Conservation (phyloP, 1,140 invertebrate species). For the Euglossa dilemma region DNA sequence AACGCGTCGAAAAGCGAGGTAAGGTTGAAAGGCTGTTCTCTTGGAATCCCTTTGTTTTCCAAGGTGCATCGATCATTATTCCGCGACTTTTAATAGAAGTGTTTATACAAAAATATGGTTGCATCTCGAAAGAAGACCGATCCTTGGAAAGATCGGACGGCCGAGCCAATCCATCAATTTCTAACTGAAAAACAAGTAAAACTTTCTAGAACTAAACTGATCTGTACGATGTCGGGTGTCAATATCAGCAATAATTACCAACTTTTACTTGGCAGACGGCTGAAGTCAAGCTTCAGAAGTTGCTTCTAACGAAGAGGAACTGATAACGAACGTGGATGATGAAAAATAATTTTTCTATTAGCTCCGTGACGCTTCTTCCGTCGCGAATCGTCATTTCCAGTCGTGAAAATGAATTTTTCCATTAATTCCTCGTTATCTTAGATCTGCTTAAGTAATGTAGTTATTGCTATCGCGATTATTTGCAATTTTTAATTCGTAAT, state of each 20-base stretch:
- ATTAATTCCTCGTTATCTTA: too few relatives aligned
- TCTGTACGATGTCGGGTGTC: background rate
- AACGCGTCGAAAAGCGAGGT: too few relatives aligned
- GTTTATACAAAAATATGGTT: background rate
- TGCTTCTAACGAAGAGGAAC: background rate
- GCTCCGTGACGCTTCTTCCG: background rate
- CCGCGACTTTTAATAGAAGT: background rate
- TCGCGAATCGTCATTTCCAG: background rate
- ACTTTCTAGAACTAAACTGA: background rate
- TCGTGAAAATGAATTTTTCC: too few relatives aligned
- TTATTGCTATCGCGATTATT: too few relatives aligned
- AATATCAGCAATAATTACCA: background rate
- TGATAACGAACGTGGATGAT: background rate
- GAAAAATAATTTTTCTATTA: background rate
- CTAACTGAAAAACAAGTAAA: background rate
- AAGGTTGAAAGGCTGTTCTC: background rate
- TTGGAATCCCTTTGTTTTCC: too few relatives aligned
- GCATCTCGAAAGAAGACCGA: background rate
- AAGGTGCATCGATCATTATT: background rate
- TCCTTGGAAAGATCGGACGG: background rate
- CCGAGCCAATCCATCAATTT: constrained; percentile 1
- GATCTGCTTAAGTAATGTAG: too few relatives aligned
- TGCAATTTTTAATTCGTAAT: too few relatives aligned
- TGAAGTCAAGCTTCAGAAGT: background rate
- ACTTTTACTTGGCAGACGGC: background rate